These are phyloP conservation scores for Acridotheres tristis DNA, from an alignment of 2,797 vertebrate species.

Conservation along the genomic window DNA sequence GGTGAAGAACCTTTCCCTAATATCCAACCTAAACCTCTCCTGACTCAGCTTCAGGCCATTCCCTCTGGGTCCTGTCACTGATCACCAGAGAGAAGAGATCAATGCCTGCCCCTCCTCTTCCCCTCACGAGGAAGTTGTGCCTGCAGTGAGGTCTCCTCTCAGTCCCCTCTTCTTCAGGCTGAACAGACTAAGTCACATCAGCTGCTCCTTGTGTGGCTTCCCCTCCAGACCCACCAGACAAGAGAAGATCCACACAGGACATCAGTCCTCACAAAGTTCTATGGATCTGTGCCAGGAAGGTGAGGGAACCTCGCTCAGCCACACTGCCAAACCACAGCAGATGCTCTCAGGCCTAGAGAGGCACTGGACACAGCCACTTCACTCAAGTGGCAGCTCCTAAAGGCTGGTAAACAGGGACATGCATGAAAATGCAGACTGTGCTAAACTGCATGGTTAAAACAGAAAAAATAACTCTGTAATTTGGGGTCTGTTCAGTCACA, in stretches of 20 bases:
- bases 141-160: neutral
- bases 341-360: neutral
- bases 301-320: neutral
- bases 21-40: neutral
- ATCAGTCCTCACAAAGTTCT: accelerated
- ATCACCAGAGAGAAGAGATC: neutral
- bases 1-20: neutral
- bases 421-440: neutral
- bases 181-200: neutral
- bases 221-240: neutral
- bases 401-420: neutral
- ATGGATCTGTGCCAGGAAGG: neutral
- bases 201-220: neutral
- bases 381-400: neutral
- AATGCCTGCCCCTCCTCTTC: neutral
- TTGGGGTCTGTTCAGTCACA: neutral
- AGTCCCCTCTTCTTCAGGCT: neutral
- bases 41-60: neutral
- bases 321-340: neutral
- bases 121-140: neutral
- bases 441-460: accelerated
- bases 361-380: accelerated
- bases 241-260: neutral
- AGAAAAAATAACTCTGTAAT: neutral
- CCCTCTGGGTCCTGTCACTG: accelerated